Percentiles rank a stretch among this genome's conserved stretches.
Conservation (phyloP, 2,888 invertebrate species). For the Oscheius sp. region DNA sequence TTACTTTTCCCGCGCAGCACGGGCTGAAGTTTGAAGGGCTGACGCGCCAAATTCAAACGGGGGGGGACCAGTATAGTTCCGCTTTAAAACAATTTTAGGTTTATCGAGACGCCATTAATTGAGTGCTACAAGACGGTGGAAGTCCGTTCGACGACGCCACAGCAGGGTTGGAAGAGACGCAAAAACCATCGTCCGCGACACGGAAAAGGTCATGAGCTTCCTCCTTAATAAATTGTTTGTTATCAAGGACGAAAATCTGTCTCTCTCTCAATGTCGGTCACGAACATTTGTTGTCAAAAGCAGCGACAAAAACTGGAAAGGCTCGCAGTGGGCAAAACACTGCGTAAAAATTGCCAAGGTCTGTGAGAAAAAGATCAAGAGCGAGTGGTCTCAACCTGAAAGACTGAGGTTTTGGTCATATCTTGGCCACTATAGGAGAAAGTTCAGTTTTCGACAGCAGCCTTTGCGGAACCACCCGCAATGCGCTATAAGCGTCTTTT, state of each 20-base stretch:
- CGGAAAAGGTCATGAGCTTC: conserved; percentile 1
- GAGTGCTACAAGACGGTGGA: conserved; percentile 7
- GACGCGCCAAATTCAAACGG: no score
- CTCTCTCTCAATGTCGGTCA: background rate
- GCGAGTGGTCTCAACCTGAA: background rate
- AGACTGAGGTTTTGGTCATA: background rate
- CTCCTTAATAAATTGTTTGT: background rate
- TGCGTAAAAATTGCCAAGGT: conserved; percentile 12
- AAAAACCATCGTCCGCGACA: conserved; percentile 27
- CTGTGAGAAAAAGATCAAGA: conserved; percentile 1
- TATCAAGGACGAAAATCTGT: background rate
- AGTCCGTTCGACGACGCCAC: conserved; percentile 3
- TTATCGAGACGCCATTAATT: conserved; percentile 12
- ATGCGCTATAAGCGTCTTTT: background rate
- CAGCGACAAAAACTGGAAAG: conserved; percentile 20
- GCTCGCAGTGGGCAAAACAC: background rate
- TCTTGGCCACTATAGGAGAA: background rate
- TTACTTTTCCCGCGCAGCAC: no score
- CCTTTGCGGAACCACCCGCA: background rate
- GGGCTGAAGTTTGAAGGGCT: no score
- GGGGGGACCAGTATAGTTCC: no score
- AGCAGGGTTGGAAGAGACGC: conserved; percentile 22
- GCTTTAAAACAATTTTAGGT: conserved; percentile 3
- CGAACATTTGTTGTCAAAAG: background rate
- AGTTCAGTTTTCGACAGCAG: background rate